Evolutionary conservation across 2,797 vertebrate species (phyloP).

Genomic region (Pogoniulus pusillus): DNA sequence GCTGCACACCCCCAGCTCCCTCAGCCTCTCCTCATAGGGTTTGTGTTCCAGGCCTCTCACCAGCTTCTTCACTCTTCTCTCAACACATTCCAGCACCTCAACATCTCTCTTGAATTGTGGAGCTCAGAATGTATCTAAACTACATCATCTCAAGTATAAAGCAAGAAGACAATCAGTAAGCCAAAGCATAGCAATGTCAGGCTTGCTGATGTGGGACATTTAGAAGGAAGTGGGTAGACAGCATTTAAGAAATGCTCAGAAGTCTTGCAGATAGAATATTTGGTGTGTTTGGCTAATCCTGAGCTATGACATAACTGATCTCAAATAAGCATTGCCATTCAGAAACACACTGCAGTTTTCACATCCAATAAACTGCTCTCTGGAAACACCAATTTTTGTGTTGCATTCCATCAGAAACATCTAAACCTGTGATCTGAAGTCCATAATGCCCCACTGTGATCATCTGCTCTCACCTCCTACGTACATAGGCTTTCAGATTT

Average conservation of each 20-base stretch:
- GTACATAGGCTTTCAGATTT: background rate
- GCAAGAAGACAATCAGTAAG: background rate
- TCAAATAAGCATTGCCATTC: background rate
- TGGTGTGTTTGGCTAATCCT: background rate
- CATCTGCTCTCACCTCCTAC: background rate
- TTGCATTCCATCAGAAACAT: background rate
- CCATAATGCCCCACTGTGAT: background rate
- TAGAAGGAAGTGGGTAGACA: background rate
- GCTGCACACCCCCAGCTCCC: too few relatives aligned
- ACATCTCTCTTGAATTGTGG: too few relatives aligned
- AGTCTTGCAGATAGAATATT: background rate
- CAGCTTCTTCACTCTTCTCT: too few relatives aligned
- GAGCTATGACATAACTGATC: background rate
- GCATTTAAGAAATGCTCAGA: background rate
- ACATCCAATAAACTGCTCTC: background rate
- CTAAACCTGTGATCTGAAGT: background rate
- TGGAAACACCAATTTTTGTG: background rate
- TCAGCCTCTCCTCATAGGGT: too few relatives aligned
- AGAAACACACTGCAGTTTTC: background rate
- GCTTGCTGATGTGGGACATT: background rate
- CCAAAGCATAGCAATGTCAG: background rate
- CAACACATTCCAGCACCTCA: too few relatives aligned
- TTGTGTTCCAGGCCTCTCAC: too few relatives aligned
- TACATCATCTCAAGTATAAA: background rate
- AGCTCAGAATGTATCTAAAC: too few relatives aligned